phyloP scores from a whole-genome alignment of 2,113 vertebrate species.

The Lichenostomus cassidix region DNA sequence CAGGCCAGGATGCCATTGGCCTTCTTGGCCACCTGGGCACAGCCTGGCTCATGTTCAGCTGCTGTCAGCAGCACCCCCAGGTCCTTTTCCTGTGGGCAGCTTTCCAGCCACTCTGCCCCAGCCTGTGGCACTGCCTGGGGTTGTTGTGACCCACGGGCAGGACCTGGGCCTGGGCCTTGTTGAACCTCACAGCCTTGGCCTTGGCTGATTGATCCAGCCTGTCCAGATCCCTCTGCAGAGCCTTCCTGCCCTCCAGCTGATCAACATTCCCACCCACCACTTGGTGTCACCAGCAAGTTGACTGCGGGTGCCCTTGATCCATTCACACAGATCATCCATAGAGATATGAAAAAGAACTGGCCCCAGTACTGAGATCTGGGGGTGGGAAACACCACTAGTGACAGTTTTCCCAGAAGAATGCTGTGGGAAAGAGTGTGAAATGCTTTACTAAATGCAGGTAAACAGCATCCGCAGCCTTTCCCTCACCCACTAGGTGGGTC shows the following conservation, averaged over 20 bases:
- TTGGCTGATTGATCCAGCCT: not conserved
- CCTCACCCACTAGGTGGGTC: not conserved
- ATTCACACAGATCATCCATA: not conserved
- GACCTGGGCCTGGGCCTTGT: too few species aligned
- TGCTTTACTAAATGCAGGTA: not conserved
- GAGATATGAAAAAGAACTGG: not conserved
- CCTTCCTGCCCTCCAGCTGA: not conserved
- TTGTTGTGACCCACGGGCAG: too few species aligned
- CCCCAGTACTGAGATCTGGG: not conserved
- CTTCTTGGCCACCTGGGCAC: not conserved
- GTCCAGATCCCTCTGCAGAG: not conserved
- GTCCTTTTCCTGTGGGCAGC: not conserved
- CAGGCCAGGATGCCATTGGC: not conserved
- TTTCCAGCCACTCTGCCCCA: not conserved
- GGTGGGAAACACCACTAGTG: too few species aligned
- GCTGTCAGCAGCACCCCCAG: not conserved
- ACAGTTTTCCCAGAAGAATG: not conserved
- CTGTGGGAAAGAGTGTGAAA: not conserved
- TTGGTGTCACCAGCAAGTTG: accelerated
- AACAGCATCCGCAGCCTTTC: not conserved
- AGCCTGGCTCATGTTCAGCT: not conserved
- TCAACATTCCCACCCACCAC: not conserved
- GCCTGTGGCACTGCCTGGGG: not conserved
- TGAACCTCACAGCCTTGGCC: too few species aligned
- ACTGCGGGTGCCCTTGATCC: accelerated